Conservation (phyloP, 2,888 invertebrate genomes). For the Pristionchus maxplancki region DNA sequence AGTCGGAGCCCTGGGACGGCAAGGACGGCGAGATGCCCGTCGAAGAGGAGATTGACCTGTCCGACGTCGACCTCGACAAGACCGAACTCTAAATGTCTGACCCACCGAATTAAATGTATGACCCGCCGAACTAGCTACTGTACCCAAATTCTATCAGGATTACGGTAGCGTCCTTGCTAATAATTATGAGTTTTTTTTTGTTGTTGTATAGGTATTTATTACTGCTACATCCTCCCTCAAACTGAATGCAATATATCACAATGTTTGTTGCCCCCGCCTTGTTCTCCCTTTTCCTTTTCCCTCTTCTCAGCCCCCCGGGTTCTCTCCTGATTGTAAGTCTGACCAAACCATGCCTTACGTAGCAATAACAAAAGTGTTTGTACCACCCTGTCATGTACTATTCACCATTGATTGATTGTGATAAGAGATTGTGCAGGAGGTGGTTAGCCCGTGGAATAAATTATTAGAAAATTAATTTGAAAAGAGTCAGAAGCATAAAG, state of each 20-base stretch:
- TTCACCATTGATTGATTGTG: not conserved
- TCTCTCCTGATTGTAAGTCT: not conserved
- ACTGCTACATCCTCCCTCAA: not conserved
- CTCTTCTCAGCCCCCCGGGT: not conserved
- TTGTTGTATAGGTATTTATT: not conserved
- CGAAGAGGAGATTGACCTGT: slow-evolving; percentile 80
- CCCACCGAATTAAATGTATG: not conserved
- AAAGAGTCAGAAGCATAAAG: not conserved
- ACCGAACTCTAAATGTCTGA: slow-evolving; percentile 67
- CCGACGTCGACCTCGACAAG: slow-evolving; percentile 79
- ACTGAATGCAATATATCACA: slow-evolving; percentile 28
- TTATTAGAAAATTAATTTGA: not conserved
- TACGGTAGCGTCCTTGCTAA: slow-evolving; percentile 13
- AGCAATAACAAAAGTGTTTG: not conserved
- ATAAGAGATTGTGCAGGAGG: not conserved
- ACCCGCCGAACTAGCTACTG: not conserved
- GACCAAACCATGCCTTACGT: slow-evolving; percentile 11
- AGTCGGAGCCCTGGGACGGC: slow-evolving; percentile 80
- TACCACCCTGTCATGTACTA: not conserved
- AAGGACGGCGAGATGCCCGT: slow-evolving; percentile 80
- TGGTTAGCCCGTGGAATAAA: not conserved
- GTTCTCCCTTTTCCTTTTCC: not conserved
- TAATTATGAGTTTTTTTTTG: not conserved
- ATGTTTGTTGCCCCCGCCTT: not conserved
- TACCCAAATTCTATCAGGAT: not conserved